Base-by-base conservation (phyloP, 2,797 vertebrate species). In the Remorina albescens region DNA sequence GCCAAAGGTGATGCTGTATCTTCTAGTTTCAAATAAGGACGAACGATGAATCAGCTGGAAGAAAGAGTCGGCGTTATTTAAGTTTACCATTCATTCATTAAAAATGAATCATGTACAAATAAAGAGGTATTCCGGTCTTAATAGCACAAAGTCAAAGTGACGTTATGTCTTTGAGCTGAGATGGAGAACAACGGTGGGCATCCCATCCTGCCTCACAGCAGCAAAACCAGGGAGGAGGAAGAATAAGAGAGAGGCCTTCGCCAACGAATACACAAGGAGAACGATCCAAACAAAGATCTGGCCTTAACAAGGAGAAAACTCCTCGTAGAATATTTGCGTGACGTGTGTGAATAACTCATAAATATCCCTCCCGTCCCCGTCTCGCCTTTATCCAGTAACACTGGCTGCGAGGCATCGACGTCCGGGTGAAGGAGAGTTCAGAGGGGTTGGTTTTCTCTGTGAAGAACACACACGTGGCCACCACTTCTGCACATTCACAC, bases 361-460 rank as follows among this genome's bases (percentile, higher is more conserved):
- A 81, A 82, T 83, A 71, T 70, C 63, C 39, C 15, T 32, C 49
- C 44, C 15, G 18, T 44, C 41, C 51, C 16, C 41, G 47, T 42
- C 71, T 73, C 64, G 67, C 63, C 61, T 72, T 41, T 53, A 58
- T 53, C 26, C 4, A 11, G 82, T 73, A 67, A 68, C 39, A 82
- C 47, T 70, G 10, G 86, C 93, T 86, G 78, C 78, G 50, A 90
- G 93, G 92, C 91, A 92, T 82, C 62, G n/a, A 68, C 72, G 75
- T 71, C 76, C 53, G 60, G 93, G 90, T 94, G 91, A 95, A 76
- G 59, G 9, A 92, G 61, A 94, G 93, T 94, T 95, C 91, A 94
- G 58, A 71, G 74, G 74, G 83, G 77, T 70, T 81, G 64, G 42
- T 89, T 89, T 91, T 87, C 80, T 39, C 53, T 39, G 68, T 28